Conservation (phyloP, 2,797 vertebrate genomes). For the Amphiprion clarkii region DNA sequence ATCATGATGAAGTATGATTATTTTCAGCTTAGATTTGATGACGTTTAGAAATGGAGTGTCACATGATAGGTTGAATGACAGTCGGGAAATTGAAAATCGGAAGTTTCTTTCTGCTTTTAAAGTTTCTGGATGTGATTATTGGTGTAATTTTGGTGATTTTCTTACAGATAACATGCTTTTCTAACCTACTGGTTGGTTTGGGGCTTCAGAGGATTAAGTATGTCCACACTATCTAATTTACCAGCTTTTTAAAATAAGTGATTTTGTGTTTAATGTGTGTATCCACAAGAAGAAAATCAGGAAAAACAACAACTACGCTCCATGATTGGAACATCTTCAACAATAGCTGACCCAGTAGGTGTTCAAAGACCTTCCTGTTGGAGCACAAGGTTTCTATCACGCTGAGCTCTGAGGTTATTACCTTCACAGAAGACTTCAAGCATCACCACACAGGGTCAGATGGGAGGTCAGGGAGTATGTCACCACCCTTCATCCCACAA, state of each 20-base stretch:
- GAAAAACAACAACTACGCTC: neutral
- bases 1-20: too few species aligned
- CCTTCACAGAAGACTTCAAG: constrained; percentile 56
- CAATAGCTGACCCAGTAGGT: neutral
- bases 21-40: too few species aligned
- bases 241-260: neutral
- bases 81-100: too few species aligned
- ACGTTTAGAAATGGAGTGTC: too few species aligned
- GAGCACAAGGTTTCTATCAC: constrained; percentile 23
- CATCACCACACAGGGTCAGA: constrained; percentile 59
- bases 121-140: too few species aligned
- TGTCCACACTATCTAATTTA: neutral
- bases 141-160: too few species aligned
- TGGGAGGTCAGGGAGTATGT: constrained; percentile 55
- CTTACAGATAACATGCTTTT: too few species aligned
- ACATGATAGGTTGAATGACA: too few species aligned
- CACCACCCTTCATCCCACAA: constrained; percentile 57
- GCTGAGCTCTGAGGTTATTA: constrained; percentile 31
- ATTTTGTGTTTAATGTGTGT: neutral
- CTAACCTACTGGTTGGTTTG: too few species aligned
- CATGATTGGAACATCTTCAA: constrained; percentile 3
- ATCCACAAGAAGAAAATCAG: neutral
- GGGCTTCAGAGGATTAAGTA: neutral
- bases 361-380: constrained; percentile 23
- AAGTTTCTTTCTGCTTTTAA: too few species aligned